Percentiles rank a stretch among this genome's conserved stretches.
Evolutionary conservation across 2,888 invertebrate genomes (phyloP).

Genomic region (Drosophila merina): DNA sequence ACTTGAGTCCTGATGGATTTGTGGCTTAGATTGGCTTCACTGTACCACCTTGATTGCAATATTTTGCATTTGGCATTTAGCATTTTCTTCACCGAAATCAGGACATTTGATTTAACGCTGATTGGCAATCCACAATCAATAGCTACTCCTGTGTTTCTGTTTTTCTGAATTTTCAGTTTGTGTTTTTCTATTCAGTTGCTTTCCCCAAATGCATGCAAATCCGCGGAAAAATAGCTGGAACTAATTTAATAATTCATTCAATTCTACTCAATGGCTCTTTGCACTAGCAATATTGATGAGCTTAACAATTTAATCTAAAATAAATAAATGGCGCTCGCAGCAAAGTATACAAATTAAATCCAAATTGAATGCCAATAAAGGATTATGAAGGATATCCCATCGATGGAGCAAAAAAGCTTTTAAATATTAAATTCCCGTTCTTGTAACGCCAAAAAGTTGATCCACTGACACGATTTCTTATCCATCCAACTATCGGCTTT

Average conservation of each 20-base stretch:
- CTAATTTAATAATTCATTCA: conserved; percentile 32
- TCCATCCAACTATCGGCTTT: too few relatives aligned
- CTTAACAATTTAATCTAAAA: conserved; percentile 16
- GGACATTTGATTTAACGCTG: conserved; percentile 19
- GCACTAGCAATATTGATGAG: conserved; percentile 17
- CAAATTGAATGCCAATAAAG: background rate
- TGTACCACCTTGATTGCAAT: background rate
- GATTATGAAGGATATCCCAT: background rate
- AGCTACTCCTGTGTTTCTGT: too few relatives aligned
- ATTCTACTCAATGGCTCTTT: conserved; percentile 8
- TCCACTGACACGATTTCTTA: too few relatives aligned
- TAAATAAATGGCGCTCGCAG: conserved; percentile 9
- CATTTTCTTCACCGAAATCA: background rate
- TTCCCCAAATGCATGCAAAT: background rate
- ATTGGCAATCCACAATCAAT: conserved; percentile 14
- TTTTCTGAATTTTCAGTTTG: background rate
- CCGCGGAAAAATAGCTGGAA: conserved; percentile 22
- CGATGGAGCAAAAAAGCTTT: background rate
- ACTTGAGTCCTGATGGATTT: background rate
- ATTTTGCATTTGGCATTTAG: conserved; percentile 12
- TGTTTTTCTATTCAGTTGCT: background rate
- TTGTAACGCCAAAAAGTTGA: too few relatives aligned
- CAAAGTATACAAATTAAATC: background rate
- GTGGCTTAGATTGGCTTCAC: background rate
- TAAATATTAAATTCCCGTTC: background rate